Percentiles rank a stretch among this genome's conserved stretches.
Evolutionary conservation across 2,113 vertebrate species (phyloP).

Genomic region (Scatophagus argus): DNA sequence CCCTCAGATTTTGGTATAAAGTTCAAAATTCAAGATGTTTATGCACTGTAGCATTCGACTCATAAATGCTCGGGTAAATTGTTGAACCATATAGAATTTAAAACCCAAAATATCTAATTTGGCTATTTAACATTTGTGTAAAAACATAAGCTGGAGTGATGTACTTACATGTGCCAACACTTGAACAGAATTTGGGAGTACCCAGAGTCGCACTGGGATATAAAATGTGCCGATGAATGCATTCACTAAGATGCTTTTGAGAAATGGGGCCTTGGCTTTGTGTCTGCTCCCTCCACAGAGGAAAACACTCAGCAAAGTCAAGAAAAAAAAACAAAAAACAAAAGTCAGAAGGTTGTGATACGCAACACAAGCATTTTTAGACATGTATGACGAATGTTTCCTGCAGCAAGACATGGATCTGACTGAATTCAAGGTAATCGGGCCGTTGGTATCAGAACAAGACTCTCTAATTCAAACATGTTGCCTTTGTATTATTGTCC

Average conservation of each 20-base stretch:
- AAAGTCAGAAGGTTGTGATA: conserved; percentile 17
- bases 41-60: background rate
- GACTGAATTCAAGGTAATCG: conserved; percentile 10
- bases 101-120: conserved; percentile 14
- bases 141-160: conserved; percentile 1
- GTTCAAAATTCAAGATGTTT: background rate
- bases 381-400: background rate
- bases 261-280: conserved; percentile 54
- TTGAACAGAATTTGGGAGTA: background rate
- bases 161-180: conserved; percentile 34
- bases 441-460: conserved; percentile 14
- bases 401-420: background rate
- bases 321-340: background rate
- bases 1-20: background rate
- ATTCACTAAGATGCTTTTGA: conserved; percentile 57
- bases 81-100: background rate
- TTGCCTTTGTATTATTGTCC: conserved; percentile 14
- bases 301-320: conserved; percentile 27
- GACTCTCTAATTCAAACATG: background rate
- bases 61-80: background rate
- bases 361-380: conserved; percentile 24
- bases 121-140: conserved; percentile 3
- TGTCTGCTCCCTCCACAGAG: conserved; percentile 37
- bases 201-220: background rate
- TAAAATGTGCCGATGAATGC: conserved; percentile 46